These are phyloP conservation scores for Proisotoma minuta DNA, from an alignment of 2,888 invertebrate species.

Conservation along the genomic window DNA sequence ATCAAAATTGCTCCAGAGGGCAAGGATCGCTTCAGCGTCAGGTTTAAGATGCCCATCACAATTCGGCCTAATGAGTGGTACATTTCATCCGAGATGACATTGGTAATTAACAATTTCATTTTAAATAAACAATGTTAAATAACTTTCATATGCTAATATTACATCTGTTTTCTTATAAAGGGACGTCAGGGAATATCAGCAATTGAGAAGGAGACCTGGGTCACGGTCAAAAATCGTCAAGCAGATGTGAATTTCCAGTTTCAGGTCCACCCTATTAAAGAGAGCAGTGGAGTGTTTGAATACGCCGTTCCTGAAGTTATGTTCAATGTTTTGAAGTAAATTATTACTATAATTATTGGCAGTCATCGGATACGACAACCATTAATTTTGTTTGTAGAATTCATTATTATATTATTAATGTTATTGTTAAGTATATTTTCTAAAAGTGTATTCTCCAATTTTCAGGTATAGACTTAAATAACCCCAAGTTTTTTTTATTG, in stretches of 20 bases:
- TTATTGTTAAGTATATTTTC: too few relatives aligned
- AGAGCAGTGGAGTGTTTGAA: constrained; percentile 36
- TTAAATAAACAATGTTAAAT: not conserved
- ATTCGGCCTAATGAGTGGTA: constrained; percentile 41
- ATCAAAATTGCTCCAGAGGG: constrained; percentile 33
- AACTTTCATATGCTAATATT: not conserved
- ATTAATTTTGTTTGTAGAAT: too few relatives aligned
- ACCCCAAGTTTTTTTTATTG: too few relatives aligned
- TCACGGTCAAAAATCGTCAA: constrained; percentile 36
- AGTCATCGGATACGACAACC: too few relatives aligned
- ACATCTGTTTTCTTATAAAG: constrained; percentile 8
- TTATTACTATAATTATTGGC: too few relatives aligned
- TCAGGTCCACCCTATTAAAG: constrained; percentile 39
- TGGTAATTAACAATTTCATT: constrained; percentile 21
- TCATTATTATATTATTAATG: too few relatives aligned
- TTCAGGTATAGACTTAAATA: too few relatives aligned
- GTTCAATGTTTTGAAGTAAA: constrained; percentile 33
- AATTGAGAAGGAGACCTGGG: constrained; percentile 38
- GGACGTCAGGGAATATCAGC: constrained; percentile 37
- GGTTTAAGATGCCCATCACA: constrained; percentile 39
- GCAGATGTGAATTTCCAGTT: constrained; percentile 41
- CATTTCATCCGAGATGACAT: constrained; percentile 41
- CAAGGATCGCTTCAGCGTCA: constrained; percentile 37
- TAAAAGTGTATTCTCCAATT: too few relatives aligned
- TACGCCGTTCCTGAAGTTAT: constrained; percentile 42